A percentile compares a stretch with the other conserved stretches of the same genome.
These are phyloP conservation scores for Phaenicophaeus curvirostris DNA, from an alignment of 2,797 vertebrate species.

Conservation along the genomic window DNA sequence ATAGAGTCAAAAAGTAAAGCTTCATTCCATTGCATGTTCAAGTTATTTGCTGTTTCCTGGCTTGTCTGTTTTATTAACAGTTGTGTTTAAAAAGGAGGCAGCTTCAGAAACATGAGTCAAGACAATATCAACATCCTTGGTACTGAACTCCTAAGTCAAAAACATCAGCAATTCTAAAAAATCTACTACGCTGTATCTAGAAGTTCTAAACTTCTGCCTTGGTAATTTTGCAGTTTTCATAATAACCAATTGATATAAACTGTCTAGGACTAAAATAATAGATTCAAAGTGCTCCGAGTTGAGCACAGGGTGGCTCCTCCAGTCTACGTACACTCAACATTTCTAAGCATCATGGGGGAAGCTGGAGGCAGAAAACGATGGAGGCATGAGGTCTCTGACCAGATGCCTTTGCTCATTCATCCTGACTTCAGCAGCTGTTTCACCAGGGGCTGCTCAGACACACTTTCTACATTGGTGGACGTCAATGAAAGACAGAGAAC, in stretches of 20 bases:
- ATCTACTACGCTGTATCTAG: neutral
- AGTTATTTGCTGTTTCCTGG: neutral
- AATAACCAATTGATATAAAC: neutral
- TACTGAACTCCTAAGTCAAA: neutral
- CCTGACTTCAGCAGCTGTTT: neutral
- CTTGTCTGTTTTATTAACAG: neutral
- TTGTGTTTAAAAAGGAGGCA: neutral
- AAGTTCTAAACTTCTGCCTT: neutral
- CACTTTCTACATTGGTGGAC: neutral
- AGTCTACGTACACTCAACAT: neutral
- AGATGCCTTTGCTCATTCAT: neutral
- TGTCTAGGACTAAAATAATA: neutral
- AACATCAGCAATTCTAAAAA: constrained; percentile 13
- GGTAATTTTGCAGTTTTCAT: neutral
- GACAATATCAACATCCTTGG: neutral
- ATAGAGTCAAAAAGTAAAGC: neutral
- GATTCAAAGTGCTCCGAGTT: neutral
- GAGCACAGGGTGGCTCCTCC: neutral
- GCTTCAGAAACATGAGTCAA: constrained; percentile 28
- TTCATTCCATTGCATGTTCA: neutral
- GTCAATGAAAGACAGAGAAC: neutral
- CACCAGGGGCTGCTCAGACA: neutral
- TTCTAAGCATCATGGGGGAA: too few species aligned
- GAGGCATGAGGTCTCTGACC: neutral
- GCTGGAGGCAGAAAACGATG: too few species aligned